These are phyloP conservation scores for Rhabdomys dilectus DNA, from an alignment of 2,113 vertebrate genomes.

Conservation along the genomic window DNA sequence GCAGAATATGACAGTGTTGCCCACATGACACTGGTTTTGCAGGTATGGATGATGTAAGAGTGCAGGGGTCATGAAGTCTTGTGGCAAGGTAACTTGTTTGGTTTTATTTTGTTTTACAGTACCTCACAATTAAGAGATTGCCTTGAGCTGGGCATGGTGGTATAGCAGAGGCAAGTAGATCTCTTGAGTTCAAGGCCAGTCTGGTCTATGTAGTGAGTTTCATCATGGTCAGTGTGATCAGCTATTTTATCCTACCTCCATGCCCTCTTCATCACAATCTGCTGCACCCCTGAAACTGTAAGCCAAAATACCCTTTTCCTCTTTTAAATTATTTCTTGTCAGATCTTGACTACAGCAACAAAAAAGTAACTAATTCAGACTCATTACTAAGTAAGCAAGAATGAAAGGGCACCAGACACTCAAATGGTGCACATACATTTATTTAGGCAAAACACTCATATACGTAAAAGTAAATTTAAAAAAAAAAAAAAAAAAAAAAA, in stretches of 20 bases:
- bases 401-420: not conserved
- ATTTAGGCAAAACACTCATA: not conserved
- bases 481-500: not conserved
- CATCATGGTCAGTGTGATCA: not conserved
- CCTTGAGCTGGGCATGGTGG: not conserved
- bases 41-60: not conserved
- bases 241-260: not conserved
- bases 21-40: not conserved
- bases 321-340: not conserved
- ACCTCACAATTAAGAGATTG: not conserved
- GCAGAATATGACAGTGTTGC: not conserved
- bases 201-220: not conserved
- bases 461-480: not conserved
- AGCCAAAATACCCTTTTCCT: not conserved
- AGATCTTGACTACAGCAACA: not conserved
- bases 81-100: not conserved
- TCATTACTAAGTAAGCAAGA: not conserved
- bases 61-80: not conserved
- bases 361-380: not conserved
- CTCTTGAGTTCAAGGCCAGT: not conserved
- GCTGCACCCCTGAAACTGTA: not conserved
- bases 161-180: not conserved
- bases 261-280: not conserved
- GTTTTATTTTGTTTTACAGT: not conserved
- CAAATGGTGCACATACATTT: not conserved